Base-by-base conservation (phyloP, 1,140 invertebrate species). In the Aphaenogaster ashmeadi region DNA sequence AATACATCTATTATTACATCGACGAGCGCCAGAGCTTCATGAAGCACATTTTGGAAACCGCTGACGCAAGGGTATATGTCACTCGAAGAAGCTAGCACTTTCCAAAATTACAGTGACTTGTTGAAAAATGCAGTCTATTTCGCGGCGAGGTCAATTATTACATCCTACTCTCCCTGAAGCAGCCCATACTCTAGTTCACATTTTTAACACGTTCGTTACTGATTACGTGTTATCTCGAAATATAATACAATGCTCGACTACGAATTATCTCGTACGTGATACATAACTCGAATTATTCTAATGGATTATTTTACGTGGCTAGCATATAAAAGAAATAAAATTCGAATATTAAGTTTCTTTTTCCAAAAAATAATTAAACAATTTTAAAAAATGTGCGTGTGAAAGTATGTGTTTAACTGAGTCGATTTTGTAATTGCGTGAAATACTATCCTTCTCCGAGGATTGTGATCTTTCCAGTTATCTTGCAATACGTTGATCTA, bases 121-220 rank as follows among this genome's bases (percentile, higher is more conserved):
- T 72, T 83, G 52, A 58, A 83, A 83, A 74, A 83, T 80, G 47
- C 33, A 66, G n/a, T 54, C n/a, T 60, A 78, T 21, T 52, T 78
- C 36, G n/a, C 6, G 36, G 2, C 13, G 36, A 41, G 41, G 11
- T 72, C 66, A 72, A 83, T 56, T 44, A 58, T 56, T 44, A 58
- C 11, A 11, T 67, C 8, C 33, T 83, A 4, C 2, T 71, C 21
- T 33, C 21, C 18, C 8, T n/a, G 36, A 47, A 69, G 4, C 7
- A 56, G 8, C 6, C 2, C 33, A 6, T 36, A 1, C 9, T 27
- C 27, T 21, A 38, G 11, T 80, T 15, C 2, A 21, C 27, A 80
- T 69, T 80, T 69, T 54, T 52, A 27, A 38, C 21, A 69, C 58
- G 33, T 54, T 44, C n/a, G 11, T 33, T 41, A 13, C 60, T 50